phyloP scores from a whole-genome alignment of 2,888 invertebrate species.

The Dicyrtoma fusca region DNA sequence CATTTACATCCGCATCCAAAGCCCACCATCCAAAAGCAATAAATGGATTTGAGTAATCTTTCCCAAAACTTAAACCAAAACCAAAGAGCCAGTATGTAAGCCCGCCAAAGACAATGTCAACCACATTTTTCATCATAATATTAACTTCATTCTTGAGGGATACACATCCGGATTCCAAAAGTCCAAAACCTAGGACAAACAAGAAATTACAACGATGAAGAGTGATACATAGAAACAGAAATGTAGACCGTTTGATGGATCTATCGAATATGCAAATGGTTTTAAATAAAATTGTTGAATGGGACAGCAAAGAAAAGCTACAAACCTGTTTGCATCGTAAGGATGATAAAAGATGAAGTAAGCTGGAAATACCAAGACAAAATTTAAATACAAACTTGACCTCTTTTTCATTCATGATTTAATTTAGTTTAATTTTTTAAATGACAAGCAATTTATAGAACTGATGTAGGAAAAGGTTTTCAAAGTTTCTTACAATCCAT shows the following conservation, averaged over 20 bases:
- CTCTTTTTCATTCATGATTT: too few species aligned
- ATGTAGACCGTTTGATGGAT: too few species aligned
- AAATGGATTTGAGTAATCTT: slow-evolving; percentile 73
- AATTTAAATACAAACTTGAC: too few species aligned
- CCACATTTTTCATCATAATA: slow-evolving; percentile 96
- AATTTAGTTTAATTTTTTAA: too few species aligned
- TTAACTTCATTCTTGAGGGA: slow-evolving; percentile 93
- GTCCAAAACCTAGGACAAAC: slow-evolving; percentile 75
- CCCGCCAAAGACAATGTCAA: slow-evolving; percentile 89
- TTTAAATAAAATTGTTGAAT: too few species aligned
- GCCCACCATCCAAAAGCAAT: slow-evolving; percentile 83
- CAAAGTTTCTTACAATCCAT: slow-evolving; percentile 26
- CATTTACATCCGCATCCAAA: slow-evolving; percentile 70
- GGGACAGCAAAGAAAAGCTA: not conserved
- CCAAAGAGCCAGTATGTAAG: slow-evolving; percentile 94
- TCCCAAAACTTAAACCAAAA: slow-evolving; percentile 76
- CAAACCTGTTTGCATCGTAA: slow-evolving; percentile 60
- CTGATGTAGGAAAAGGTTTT: not conserved
- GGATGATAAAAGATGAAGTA: slow-evolving; percentile 59
- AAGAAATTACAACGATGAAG: too few species aligned
- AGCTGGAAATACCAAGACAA: too few species aligned
- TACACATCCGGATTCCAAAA: slow-evolving; percentile 91
- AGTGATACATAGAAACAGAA: too few species aligned
- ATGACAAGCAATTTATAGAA: too few species aligned
- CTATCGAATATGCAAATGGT: too few species aligned